Evolutionary conservation across 2,888 invertebrate species (phyloP).

Genomic region (Creontiades dilutus): DNA sequence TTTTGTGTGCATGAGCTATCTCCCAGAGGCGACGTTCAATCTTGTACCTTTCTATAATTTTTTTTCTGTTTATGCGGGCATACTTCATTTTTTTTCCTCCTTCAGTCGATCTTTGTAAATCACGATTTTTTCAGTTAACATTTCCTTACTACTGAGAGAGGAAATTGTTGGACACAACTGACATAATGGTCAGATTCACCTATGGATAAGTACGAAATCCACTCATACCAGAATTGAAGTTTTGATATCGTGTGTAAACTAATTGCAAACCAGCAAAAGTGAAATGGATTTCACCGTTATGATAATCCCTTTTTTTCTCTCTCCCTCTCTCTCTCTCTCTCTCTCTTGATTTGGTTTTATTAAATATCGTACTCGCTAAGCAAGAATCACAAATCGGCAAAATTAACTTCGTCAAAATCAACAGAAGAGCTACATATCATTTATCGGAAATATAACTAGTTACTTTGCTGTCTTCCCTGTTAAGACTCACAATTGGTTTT

Average conservation of each 20-base stretch:
- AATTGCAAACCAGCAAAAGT: neutral
- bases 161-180: neutral
- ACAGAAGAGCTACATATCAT: too few relatives aligned
- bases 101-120: conserved; percentile 43
- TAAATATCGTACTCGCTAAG: too few relatives aligned
- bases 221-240: neutral
- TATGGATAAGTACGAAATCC: too few relatives aligned
- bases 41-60: conserved; percentile 50
- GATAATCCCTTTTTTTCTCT: neutral
- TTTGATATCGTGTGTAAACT: neutral
- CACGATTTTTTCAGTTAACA: conserved; percentile 23
- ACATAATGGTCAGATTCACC: too few relatives aligned
- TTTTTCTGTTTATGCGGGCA: conserved; percentile 27
- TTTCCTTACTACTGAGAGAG: neutral
- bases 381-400: too few relatives aligned
- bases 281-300: neutral
- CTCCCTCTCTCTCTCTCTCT: neutral
- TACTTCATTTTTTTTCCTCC: conserved; percentile 28
- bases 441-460: too few relatives aligned
- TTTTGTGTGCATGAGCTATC: conserved; percentile 73
- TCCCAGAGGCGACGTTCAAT: conserved; percentile 69
- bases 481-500: too few relatives aligned
- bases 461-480: too few relatives aligned
- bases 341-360: neutral
- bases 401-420: too few relatives aligned